A percentile compares a stretch with the other conserved stretches of the same genome.
These are phyloP conservation scores for Julus scanicus DNA, from an alignment of 2,888 invertebrate species.

Conservation along the genomic window DNA sequence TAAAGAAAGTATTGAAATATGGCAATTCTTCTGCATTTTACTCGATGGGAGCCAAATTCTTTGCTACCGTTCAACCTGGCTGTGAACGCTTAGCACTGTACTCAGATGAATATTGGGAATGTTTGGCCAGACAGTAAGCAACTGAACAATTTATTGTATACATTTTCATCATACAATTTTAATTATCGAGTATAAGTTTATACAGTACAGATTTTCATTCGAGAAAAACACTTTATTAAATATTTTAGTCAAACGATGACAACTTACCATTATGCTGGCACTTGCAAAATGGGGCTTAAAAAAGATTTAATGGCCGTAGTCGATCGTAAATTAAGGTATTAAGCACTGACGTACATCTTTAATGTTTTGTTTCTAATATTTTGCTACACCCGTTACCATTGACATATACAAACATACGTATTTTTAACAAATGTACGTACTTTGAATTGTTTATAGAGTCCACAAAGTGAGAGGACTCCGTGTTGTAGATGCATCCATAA, in stretches of 20 bases:
- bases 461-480: slow-evolving; percentile 65
- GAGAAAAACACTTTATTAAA: background rate
- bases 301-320: slow-evolving; percentile 66
- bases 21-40: background rate
- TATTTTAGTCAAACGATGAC: slow-evolving; percentile 56
- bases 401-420: background rate
- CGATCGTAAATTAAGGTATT: slow-evolving; percentile 62
- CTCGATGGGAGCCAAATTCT: background rate
- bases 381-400: no score
- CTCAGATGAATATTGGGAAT: background rate
- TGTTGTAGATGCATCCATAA: slow-evolving; percentile 70
- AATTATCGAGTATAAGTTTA: no score
- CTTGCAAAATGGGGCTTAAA: slow-evolving; percentile 69
- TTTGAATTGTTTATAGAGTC: slow-evolving; percentile 54
- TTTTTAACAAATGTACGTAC: background rate
- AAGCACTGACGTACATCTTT: no score
- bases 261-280: slow-evolving; percentile 70
- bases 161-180: background rate
- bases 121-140: background rate
- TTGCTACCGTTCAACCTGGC: background rate
- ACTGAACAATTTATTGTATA: background rate
- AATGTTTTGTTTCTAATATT: no score
- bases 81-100: background rate
- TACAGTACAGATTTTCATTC: background rate
- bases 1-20: background rate